phyloP scores from a whole-genome alignment of 2,888 invertebrate genomes.

The Teleiodes luculella region DNA sequence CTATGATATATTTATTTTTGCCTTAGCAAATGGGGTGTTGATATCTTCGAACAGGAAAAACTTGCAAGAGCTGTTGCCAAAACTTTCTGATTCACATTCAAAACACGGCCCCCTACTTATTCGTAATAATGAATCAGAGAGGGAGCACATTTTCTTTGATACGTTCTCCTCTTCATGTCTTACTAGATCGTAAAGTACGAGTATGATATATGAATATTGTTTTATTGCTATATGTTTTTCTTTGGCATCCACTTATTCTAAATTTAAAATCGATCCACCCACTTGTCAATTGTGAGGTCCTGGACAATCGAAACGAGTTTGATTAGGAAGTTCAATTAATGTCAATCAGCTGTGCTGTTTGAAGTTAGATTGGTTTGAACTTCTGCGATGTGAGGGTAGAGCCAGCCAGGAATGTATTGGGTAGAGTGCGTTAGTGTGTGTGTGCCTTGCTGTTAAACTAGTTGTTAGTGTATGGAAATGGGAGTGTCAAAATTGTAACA shows the following conservation, averaged over 20 bases:
- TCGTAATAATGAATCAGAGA: neutral
- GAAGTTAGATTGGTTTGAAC: conserved; percentile 11
- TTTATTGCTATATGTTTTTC: too few relatives aligned
- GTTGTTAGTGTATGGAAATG: too few relatives aligned
- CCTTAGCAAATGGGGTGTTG: neutral
- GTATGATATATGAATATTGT: too few relatives aligned
- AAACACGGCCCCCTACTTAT: neutral
- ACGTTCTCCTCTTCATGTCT: neutral
- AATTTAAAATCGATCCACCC: neutral
- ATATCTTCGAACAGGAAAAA: neutral
- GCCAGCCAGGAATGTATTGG: neutral
- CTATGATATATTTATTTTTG: conserved; percentile 1
- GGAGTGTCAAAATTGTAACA: too few relatives aligned
- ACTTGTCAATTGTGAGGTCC: neutral
- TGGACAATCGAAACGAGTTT: neutral
- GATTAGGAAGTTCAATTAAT: neutral
- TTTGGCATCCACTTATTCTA: too few relatives aligned
- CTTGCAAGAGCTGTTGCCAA: neutral
- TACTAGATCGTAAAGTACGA: too few relatives aligned
- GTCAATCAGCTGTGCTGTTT: neutral
- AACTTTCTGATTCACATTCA: conserved; percentile 1
- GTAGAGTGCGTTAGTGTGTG: too few relatives aligned
- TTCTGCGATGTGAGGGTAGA: neutral
- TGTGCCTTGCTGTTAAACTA: too few relatives aligned
- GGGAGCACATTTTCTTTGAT: neutral